phyloP scores from a whole-genome alignment of 2,113 vertebrate genomes.

The Cromileptes altivelis region DNA sequence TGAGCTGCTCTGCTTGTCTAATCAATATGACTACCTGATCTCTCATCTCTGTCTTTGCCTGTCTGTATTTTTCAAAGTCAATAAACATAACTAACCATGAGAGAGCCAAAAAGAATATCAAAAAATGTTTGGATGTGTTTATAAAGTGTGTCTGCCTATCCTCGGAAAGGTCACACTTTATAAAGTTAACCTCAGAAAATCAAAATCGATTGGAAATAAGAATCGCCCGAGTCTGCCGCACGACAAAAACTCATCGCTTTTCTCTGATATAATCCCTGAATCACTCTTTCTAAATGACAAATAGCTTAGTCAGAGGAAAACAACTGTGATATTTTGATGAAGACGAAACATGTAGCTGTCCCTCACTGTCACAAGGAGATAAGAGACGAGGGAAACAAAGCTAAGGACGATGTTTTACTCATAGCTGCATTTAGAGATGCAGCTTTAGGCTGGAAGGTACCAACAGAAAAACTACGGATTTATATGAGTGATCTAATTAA shows the following conservation, averaged over 20 bases:
- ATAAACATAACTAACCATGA: not conserved
- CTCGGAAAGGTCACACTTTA: not conserved
- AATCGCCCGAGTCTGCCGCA: not conserved
- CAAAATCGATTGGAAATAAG: not conserved
- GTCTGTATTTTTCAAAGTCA: not conserved
- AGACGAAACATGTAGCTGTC: not conserved
- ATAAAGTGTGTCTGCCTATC: not conserved
- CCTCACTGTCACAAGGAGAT: slow-evolving; percentile 10
- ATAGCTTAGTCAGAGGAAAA: not conserved
- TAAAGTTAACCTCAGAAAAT: not conserved
- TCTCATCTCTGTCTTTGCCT: not conserved
- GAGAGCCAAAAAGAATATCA: not conserved
- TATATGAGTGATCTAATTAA: slow-evolving; percentile 66
- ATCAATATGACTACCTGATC: slow-evolving; percentile 4
- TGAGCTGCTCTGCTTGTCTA: slow-evolving; percentile 1
- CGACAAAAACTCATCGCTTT: not conserved
- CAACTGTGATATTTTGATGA: slow-evolving; percentile 8
- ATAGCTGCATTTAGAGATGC: slow-evolving; percentile 12
- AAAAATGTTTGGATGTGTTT: not conserved
- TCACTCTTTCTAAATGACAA: not conserved
- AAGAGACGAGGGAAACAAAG: slow-evolving; percentile 12
- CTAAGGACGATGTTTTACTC: not conserved
- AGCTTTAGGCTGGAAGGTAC: slow-evolving; percentile 18
- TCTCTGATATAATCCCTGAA: not conserved
- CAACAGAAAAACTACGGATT: slow-evolving; percentile 46